Conservation (phyloP, 2,888 invertebrate genomes). For the Mechanitis mazaeus region DNA sequence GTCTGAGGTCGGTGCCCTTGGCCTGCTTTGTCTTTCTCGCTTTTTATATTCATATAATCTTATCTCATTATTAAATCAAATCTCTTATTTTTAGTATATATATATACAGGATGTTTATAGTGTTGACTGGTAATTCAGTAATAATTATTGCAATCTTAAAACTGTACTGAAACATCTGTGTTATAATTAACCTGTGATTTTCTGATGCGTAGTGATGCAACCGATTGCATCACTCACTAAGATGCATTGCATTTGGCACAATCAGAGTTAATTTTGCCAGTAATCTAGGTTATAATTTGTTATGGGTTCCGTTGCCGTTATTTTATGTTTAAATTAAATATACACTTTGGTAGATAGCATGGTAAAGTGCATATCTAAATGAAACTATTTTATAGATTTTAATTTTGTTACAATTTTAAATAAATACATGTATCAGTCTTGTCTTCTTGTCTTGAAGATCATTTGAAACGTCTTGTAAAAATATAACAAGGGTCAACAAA, state of each 20-base stretch:
- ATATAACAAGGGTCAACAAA: no score
- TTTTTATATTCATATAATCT: background rate
- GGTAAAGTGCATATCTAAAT: no score
- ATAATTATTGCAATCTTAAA: background rate
- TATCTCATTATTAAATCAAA: background rate
- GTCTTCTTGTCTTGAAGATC: no score
- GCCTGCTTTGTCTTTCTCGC: conserved; percentile 26
- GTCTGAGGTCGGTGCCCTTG: conserved; percentile 60
- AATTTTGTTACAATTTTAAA: no score
- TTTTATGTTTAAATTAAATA: conserved; percentile 5
- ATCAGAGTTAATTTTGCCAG: conserved; percentile 12
- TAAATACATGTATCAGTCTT: no score
- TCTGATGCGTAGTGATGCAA: conserved; percentile 20
- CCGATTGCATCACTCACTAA: conserved; percentile 18
- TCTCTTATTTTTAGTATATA: background rate
- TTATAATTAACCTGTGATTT: background rate
- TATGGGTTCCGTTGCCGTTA: background rate
- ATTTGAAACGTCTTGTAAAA: no score
- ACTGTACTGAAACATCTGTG: background rate
- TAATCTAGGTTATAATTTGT: conserved; percentile 14
- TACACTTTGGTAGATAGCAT: background rate
- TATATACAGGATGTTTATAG: background rate
- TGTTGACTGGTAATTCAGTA: conserved; percentile 9
- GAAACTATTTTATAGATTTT: no score
- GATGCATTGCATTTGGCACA: conserved; percentile 19